Conservation (phyloP, 2,797 vertebrate species). For the Epinephelus malabaricus region DNA sequence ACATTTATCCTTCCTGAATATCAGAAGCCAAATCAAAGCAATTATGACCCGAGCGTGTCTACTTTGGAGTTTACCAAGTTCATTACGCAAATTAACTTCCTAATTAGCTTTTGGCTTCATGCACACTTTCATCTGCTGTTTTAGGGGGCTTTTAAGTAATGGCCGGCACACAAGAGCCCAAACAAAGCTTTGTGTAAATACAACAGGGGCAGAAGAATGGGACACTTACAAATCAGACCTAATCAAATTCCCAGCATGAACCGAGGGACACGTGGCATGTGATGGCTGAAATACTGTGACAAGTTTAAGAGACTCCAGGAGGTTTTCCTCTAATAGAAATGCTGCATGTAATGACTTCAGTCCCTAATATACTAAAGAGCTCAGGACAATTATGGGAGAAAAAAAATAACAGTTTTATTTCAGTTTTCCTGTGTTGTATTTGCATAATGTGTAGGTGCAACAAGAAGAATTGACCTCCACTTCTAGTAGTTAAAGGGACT, state of each 20-base stretch:
- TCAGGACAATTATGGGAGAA: not conserved
- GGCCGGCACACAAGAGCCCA: slow-evolving; percentile 67
- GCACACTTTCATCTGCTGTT: slow-evolving; percentile 67
- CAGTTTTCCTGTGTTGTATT: not conserved
- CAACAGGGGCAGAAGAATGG: slow-evolving; percentile 53
- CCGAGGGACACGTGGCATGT: slow-evolving; percentile 48
- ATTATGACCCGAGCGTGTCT: slow-evolving; percentile 74
- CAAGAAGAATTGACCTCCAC: not conserved
- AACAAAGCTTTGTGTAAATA: slow-evolving; percentile 50
- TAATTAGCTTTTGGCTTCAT: slow-evolving; percentile 79
- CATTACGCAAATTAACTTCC: slow-evolving; percentile 82
- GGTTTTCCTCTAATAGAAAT: slow-evolving; percentile 28
- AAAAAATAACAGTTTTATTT: not conserved
- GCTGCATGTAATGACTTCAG: slow-evolving; percentile 20
- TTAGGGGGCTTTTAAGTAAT: slow-evolving; percentile 71
- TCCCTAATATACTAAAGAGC: slow-evolving; percentile 20
- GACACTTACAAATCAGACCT: slow-evolving; percentile 59
- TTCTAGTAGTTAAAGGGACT: slow-evolving; percentile 83
- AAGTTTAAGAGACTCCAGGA: slow-evolving; percentile 28
- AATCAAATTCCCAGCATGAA: slow-evolving; percentile 52
- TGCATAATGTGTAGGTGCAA: not conserved
- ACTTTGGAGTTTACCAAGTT: slow-evolving; percentile 78
- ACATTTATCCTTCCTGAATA: slow-evolving; percentile 79
- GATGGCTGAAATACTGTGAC: slow-evolving; percentile 31
- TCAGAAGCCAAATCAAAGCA: slow-evolving; percentile 75